Evolutionary conservation across 1,140 invertebrate genomes (phyloP).

Genomic region (Amyelois transitella): DNA sequence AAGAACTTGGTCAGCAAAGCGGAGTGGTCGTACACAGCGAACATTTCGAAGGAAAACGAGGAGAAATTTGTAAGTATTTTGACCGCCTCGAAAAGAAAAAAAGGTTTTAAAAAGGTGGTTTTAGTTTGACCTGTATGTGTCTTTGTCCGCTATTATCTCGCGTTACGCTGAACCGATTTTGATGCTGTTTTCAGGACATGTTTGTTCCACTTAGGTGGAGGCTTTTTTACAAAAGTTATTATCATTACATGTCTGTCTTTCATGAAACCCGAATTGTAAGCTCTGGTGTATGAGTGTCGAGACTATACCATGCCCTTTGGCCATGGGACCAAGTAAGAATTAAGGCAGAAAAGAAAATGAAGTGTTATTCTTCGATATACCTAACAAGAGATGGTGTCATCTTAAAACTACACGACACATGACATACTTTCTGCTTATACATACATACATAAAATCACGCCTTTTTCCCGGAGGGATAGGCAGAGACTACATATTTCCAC

Average conservation of each 20-base stretch:
- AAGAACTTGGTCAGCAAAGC: conserved; percentile 74
- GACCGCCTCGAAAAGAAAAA: background rate
- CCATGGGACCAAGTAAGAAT: too few relatives aligned
- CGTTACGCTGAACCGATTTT: too few relatives aligned
- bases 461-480: too few relatives aligned
- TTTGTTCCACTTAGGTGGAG: background rate
- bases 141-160: too few relatives aligned
- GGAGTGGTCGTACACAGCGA: conserved; percentile 83
- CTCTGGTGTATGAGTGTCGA: too few relatives aligned
- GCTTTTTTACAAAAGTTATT: background rate
- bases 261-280: too few relatives aligned
- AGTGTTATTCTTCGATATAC: background rate
- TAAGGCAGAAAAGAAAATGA: too few relatives aligned
- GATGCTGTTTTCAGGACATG: background rate
- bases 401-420: background rate
- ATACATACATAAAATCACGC: too few relatives aligned
- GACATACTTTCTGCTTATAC: too few relatives aligned
- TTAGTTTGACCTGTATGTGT: too few relatives aligned
- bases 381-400: background rate
- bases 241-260: background rate
- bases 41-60: conserved; percentile 83
- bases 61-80: conserved; percentile 69
- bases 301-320: too few relatives aligned
- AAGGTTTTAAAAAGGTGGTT: background rate
- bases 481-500: too few relatives aligned